Conservation (phyloP, 2,888 invertebrate species). For the Agrotis ipsilon region DNA sequence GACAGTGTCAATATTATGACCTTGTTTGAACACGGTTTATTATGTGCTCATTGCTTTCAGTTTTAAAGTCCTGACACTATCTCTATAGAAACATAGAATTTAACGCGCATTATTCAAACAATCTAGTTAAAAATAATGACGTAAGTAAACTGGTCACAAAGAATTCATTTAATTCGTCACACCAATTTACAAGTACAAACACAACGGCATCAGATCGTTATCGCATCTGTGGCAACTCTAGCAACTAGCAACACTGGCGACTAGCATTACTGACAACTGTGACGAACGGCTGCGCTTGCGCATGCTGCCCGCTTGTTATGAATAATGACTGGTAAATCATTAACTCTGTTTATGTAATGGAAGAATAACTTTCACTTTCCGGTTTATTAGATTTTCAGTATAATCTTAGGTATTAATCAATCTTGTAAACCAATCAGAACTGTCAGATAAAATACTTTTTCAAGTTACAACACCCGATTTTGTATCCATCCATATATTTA, state of each 20-base stretch:
- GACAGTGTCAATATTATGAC: no score
- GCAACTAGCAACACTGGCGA: slow-evolving; percentile 25
- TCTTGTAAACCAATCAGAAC: not conserved
- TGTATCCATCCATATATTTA: not conserved
- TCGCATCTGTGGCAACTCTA: slow-evolving; percentile 49
- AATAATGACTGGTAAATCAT: slow-evolving; percentile 20
- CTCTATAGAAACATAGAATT: not conserved
- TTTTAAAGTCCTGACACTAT: not conserved
- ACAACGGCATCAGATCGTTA: slow-evolving; percentile 47
- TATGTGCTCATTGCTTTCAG: no score
- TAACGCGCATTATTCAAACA: not conserved
- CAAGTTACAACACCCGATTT: not conserved
- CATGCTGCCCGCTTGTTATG: slow-evolving; percentile 20
- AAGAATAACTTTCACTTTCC: slow-evolving; percentile 37
- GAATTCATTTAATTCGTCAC: slow-evolving; percentile 47
- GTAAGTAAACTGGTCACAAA: slow-evolving; percentile 11
- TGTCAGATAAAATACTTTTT: not conserved
- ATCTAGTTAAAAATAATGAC: slow-evolving; percentile 10
- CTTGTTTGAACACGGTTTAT: no score
- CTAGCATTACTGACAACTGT: slow-evolving; percentile 27
- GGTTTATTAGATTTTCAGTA: slow-evolving; percentile 22
- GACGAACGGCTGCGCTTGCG: slow-evolving; percentile 45
- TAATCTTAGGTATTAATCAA: not conserved
- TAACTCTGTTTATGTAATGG: slow-evolving; percentile 37
- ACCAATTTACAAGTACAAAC: slow-evolving; percentile 44